Conservation (phyloP, 2,113 vertebrate genomes). For the Manacus vitellinus region DNA sequence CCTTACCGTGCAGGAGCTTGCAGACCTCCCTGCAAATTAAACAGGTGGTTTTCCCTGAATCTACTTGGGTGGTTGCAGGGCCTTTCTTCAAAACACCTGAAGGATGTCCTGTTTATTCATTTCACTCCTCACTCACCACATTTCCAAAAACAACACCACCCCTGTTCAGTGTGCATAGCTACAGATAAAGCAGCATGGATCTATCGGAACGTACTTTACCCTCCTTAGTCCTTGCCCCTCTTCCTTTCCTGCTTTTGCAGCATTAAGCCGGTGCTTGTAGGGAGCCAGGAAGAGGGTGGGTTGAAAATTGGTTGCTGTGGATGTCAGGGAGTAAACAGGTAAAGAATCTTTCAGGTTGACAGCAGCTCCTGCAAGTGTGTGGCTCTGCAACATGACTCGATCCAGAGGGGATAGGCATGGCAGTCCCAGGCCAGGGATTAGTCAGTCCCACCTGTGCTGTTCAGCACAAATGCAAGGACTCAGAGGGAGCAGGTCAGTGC, state of each 20-base stretch:
- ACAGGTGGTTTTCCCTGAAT: background rate
- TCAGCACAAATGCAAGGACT: background rate
- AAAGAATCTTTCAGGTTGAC: background rate
- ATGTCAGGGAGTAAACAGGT: background rate
- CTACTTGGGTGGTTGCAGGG: background rate
- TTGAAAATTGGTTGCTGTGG: background rate
- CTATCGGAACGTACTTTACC: background rate
- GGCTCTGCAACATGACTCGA: background rate
- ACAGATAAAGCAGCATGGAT: background rate
- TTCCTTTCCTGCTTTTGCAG: background rate
- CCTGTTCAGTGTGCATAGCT: background rate
- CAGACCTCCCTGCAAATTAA: background rate
- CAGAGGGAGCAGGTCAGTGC: background rate
- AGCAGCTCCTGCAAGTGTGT: background rate
- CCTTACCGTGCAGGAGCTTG: background rate
- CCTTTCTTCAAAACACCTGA: background rate
- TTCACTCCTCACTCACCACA: background rate
- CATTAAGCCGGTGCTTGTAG: background rate
- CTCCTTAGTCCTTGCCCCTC: background rate
- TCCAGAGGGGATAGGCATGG: background rate
- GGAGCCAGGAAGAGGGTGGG: background rate
- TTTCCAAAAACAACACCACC: background rate
- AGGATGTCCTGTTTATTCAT: background rate
- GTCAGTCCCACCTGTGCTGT: background rate
- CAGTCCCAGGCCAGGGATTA: background rate